Evolutionary conservation across 2,113 vertebrate species (phyloP).

Genomic region (Prionailurus bengalensis): DNA sequence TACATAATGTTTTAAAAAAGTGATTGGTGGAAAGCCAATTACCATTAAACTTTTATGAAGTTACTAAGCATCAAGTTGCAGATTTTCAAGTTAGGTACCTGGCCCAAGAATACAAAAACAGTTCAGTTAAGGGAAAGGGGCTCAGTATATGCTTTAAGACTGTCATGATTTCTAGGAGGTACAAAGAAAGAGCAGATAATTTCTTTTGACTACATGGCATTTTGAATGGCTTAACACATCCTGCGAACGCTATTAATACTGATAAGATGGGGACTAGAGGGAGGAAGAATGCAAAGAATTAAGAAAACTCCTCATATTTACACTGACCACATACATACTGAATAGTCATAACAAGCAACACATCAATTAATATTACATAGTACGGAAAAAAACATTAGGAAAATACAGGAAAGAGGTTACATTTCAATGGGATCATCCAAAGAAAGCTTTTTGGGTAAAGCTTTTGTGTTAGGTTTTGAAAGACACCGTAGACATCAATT

Average conservation of each 20-base stretch:
- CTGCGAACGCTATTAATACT: not conserved
- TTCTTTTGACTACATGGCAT: not conserved
- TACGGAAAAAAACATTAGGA: not conserved
- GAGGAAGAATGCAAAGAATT: not conserved
- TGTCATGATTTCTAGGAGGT: not conserved
- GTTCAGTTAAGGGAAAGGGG: not conserved
- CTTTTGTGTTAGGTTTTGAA: slow-evolving; percentile 11
- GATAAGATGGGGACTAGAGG: not conserved
- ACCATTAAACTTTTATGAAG: not conserved
- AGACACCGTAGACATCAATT: not conserved
- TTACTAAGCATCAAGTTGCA: not conserved
- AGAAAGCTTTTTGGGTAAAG: not conserved
- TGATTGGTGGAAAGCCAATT: not conserved
- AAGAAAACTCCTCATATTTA: not conserved
- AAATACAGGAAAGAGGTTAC: not conserved
- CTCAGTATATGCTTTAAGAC: not conserved
- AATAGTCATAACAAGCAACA: not conserved
- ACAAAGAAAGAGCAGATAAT: not conserved
- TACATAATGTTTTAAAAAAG: not conserved
- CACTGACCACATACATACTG: not conserved
- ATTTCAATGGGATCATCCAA: not conserved
- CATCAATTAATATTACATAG: no score
- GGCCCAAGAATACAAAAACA: not conserved
- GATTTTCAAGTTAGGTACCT: not conserved
- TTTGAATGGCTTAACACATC: not conserved